Percentiles rank a stretch among this genome's conserved stretches.
Conservation (phyloP, 2,113 vertebrate genomes). For the Castor canadensis region DNA sequence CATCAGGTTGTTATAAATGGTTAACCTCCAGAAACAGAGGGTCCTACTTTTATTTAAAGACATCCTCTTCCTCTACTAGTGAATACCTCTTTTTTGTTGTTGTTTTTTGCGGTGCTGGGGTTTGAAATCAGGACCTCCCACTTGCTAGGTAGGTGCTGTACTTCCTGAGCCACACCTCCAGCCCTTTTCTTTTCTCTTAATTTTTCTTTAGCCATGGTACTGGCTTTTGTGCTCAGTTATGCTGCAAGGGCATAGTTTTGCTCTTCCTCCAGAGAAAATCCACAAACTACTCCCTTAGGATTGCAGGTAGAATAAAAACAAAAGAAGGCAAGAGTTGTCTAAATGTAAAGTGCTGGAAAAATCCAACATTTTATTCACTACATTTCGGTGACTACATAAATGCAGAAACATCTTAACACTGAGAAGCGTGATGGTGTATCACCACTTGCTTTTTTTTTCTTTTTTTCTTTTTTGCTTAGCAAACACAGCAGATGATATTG, state of each 20-base stretch:
- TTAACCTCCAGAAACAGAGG: neutral
- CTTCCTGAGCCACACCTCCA: no score
- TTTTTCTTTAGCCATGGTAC: neutral
- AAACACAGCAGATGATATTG: slow-evolving; percentile 99
- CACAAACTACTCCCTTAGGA: neutral
- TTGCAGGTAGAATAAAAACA: slow-evolving; percentile 52
- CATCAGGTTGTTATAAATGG: neutral
- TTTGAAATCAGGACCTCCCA: no score
- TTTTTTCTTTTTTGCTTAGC: slow-evolving; percentile 88
- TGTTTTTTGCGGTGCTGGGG: no score
- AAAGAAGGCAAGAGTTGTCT: slow-evolving; percentile 85
- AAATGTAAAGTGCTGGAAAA: slow-evolving; percentile 96
- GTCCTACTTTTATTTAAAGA: neutral
- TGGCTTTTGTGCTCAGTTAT: neutral
- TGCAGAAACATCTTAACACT: slow-evolving; percentile 98
- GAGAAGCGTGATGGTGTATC: slow-evolving; percentile 98
- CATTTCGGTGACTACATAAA: slow-evolving; percentile 98
- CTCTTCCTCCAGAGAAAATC: slow-evolving; percentile 11
- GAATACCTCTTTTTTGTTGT: neutral
- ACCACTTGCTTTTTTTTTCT: slow-evolving; percentile 92
- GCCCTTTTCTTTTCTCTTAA: neutral
- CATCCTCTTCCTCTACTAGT: neutral
- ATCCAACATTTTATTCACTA: slow-evolving; percentile 99
- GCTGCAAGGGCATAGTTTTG: neutral
- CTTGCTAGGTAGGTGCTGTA: no score